Percentiles rank a stretch among this genome's conserved stretches.
phyloP scores from a whole-genome alignment of 2,888 invertebrate species.

The Pheosia tremula region DNA sequence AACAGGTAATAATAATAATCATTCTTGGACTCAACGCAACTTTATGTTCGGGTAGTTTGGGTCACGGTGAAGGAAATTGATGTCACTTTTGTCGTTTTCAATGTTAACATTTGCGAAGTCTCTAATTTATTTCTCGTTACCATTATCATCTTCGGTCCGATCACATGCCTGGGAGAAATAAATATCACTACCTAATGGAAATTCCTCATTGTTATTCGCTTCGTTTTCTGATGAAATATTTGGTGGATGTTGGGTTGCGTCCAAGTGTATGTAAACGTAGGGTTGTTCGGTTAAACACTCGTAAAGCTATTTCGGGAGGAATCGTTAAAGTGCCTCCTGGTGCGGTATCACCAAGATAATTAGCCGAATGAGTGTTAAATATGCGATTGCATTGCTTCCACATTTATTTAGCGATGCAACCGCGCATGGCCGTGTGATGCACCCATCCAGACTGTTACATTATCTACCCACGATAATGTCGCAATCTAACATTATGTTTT shows the following conservation, averaged over 20 bases:
- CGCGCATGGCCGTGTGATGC: slow-evolving; percentile 47
- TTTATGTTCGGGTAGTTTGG: slow-evolving; percentile 42
- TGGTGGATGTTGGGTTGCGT: slow-evolving; percentile 74
- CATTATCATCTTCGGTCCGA: slow-evolving; percentile 10
- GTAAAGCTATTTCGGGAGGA: slow-evolving; percentile 54
- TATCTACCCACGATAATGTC: slow-evolving; percentile 47
- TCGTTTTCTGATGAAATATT: slow-evolving; percentile 35
- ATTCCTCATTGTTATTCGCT: slow-evolving; percentile 23
- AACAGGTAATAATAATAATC: slow-evolving; percentile 78
- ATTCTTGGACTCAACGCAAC: slow-evolving; percentile 76
- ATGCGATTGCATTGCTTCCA: slow-evolving; percentile 42
- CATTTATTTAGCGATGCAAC: slow-evolving; percentile 35
- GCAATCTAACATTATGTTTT: slow-evolving; percentile 40
- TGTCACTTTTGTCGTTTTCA: slow-evolving; percentile 4
- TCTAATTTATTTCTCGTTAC: slow-evolving; percentile 9
- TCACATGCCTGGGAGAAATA: slow-evolving; percentile 9
- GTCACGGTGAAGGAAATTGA: slow-evolving; percentile 50
- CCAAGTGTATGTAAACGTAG: slow-evolving; percentile 75
- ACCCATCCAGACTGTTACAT: slow-evolving; percentile 46
- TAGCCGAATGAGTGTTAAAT: slow-evolving; percentile 51
- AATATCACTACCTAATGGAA: slow-evolving; percentile 23
- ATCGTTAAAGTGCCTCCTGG: slow-evolving; percentile 10
- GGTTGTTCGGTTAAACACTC: slow-evolving; percentile 61
- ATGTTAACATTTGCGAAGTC: slow-evolving; percentile 19
- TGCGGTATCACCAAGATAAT: slow-evolving; percentile 17